phyloP scores from a whole-genome alignment of 2,113 vertebrate species.

The human region DNA sequence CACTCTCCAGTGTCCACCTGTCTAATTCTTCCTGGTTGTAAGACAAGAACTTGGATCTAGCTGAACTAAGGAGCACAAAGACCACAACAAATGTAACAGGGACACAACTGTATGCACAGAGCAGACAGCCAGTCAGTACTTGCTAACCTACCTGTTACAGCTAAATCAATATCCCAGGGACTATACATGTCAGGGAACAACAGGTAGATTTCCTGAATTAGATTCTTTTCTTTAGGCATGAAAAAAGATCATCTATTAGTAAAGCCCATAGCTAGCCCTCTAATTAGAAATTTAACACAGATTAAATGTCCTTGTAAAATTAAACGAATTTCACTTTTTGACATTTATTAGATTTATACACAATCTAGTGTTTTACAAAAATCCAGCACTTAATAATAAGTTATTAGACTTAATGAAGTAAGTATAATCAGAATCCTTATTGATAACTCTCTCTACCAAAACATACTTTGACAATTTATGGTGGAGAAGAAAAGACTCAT shows the following conservation, averaged over 20 bases:
- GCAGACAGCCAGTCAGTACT: neutral
- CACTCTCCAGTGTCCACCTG: too few species aligned
- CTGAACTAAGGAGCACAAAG: too few species aligned
- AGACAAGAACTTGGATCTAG: too few species aligned
- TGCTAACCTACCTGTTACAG: neutral
- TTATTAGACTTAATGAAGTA: neutral
- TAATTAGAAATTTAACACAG: neutral
- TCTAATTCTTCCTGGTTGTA: too few species aligned
- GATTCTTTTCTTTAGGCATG: neutral
- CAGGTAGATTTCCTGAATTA: neutral
- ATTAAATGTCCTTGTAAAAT: neutral
- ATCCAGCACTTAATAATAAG: neutral
- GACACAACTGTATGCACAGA: neutral
- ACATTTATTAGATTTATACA: neutral
- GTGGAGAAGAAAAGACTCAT: neutral
- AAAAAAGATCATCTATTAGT: neutral
- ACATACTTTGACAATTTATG: neutral
- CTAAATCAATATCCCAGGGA: neutral
- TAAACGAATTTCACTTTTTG: slow-evolving; percentile 12
- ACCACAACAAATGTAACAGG: neutral
- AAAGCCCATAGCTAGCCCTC: neutral
- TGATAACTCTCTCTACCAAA: neutral
- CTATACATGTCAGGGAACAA: neutral
- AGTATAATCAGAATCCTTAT: neutral
- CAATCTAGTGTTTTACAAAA: neutral